Base-by-base conservation (phyloP, 2,113 vertebrate genomes). In the Pseudolaguvia tuberculata region DNA sequence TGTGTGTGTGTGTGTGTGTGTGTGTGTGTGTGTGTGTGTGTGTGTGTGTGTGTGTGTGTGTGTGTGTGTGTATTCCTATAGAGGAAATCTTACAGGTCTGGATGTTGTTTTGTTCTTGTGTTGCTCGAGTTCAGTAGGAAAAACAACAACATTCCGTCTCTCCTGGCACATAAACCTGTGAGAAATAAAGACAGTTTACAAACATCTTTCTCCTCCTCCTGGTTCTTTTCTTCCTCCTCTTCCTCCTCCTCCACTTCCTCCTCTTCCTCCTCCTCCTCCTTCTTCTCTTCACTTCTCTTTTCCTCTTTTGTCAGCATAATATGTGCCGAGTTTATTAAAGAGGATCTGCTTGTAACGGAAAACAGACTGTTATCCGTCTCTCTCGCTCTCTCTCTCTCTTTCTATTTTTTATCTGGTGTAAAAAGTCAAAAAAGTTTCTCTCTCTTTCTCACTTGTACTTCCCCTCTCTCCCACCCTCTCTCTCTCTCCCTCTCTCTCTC, bases 231-330 rank as follows among this genome's bases (percentile, higher is more conserved):
- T n/a, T n/a, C n/a, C n/a, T n/a, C n/a, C n/a, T n/a, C n/a, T n/a
- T n/a, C n/a, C n/a, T n/a, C n/a, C n/a, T n/a, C n/a, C n/a, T n/a
- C n/a, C n/a, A n/a, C n/a, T n/a, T n/a, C n/a, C n/a, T n/a, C n/a
- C n/a, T n/a, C n/a, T n/a, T n/a, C n/a, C n/a, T n/a, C n/a, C n/a
- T n/a, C n/a, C n/a, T n/a, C 62, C 25, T 84, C 81, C 84, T 83
- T 35, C 82, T 83, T 87, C 84, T 85, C 83, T 83, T 74, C 79
- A 80, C 72, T 75, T 70, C 76, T 70, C 83, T 87, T 91, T 86
- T 83, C 86, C 81, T 79, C 79, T 87, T 81, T 87, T 87, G 87
- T 90, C 90, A 92, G 89, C 91, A 90, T 84, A 85, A 88, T 87
- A 89, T 80, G 70, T 81, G 74, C 85, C 87, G 84, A 83, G 81